Evolutionary conservation across 2,797 vertebrate species (phyloP).

Genomic region (Sus cebifrons): DNA sequence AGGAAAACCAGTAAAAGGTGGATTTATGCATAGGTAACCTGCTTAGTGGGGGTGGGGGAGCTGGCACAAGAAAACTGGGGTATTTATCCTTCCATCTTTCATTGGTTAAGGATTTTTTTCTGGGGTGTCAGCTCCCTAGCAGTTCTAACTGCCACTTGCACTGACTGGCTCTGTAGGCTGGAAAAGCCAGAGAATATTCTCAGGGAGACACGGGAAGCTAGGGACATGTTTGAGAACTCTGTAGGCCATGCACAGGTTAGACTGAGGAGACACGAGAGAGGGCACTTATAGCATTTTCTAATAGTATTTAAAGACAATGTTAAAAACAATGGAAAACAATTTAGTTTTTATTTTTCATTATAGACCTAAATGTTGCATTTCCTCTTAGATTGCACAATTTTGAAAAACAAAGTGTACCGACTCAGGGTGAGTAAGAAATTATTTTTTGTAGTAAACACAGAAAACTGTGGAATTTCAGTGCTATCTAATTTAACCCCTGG

Average conservation of each 20-base stretch:
- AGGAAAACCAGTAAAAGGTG: not conserved
- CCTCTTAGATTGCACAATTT: not conserved
- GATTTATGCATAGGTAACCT: not conserved
- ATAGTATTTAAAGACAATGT: not conserved
- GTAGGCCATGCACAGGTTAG: not conserved
- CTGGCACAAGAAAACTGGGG: not conserved
- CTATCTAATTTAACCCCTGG: not conserved
- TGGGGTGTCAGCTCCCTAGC: not conserved
- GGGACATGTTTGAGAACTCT: not conserved
- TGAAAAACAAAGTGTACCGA: not conserved
- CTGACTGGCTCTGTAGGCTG: not conserved
- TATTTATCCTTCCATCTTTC: not conserved
- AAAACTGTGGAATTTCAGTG: not conserved
- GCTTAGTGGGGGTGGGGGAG: not conserved
- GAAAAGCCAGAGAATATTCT: not conserved
- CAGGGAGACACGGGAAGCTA: not conserved
- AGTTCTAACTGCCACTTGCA: not conserved
- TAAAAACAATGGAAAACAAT: not conserved
- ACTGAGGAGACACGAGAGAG: not conserved
- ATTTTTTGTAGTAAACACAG: conserved; percentile 4
- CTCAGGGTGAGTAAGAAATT: not conserved
- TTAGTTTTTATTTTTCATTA: not conserved
- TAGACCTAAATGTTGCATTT: not conserved
- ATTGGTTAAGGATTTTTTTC: not conserved
- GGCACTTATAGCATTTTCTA: not conserved